These are phyloP conservation scores for Pseudomyrmex sp. DNA, from an alignment of 1,140 invertebrate species.

Conservation along the genomic window DNA sequence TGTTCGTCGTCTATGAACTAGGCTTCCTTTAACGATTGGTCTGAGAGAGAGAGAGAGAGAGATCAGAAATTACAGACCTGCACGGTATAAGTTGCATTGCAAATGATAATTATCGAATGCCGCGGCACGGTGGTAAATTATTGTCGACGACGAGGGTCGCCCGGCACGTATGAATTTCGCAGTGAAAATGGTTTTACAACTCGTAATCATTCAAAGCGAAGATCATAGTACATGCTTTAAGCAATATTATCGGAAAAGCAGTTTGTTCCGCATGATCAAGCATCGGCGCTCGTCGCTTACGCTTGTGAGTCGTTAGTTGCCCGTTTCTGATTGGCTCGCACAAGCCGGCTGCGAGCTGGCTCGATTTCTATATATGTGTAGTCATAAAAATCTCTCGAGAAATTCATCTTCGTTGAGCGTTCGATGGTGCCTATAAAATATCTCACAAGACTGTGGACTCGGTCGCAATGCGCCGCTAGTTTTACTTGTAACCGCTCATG, in stretches of 20 bases:
- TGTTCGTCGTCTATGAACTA: constrained; percentile 15
- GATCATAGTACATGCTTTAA: constrained; percentile 51
- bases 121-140: constrained; percentile 47
- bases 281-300: constrained; percentile 25
- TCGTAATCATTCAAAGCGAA: constrained; percentile 43
- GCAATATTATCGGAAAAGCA: constrained; percentile 59
- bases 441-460: background rate
- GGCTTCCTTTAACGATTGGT: constrained; percentile 13
- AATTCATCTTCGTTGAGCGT: constrained; percentile 40
- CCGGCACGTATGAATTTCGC: constrained; percentile 38
- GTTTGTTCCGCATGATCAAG: constrained; percentile 64
- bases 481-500: background rate
- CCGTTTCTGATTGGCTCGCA: constrained; percentile 55
- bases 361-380: constrained; percentile 46
- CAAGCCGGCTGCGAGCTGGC: constrained; percentile 14
- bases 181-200: constrained; percentile 45
- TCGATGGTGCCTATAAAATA: constrained; percentile 15
- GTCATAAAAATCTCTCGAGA: constrained; percentile 37
- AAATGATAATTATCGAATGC: constrained; percentile 58
- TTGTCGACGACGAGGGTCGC: constrained; percentile 36
- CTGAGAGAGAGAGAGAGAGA: constrained; percentile 43
- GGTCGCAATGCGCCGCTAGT: background rate
- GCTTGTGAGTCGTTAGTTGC: constrained; percentile 47
- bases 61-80: constrained; percentile 47
- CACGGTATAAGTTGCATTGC: constrained; percentile 16